Evolutionary conservation across 2,888 invertebrate genomes (phyloP), one percentile per base, ranked within the genome.

Genomic region (Cremastinae sp.): DNA sequence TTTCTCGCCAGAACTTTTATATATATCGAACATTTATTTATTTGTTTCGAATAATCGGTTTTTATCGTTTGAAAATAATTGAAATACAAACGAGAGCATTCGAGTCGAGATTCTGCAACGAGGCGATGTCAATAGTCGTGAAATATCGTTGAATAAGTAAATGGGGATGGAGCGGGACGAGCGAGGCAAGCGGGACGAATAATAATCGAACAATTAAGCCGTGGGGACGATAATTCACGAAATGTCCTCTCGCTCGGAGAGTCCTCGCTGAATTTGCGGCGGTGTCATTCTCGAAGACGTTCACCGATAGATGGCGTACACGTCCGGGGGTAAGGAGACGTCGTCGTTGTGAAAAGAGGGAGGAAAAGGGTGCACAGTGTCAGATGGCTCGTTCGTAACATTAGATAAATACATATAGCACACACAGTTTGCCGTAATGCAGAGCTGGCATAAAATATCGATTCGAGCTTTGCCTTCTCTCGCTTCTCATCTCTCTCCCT

Each of bases 401-500:
- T 75, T 75, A 75, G 71, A 71, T 71, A 66, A 75, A 75, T 75
- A 70, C 49, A 65, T 65, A 75, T 54, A 75, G 53, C 38, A 14
- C 64, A 51, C 51, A 53, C 22, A 22, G 28, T 61, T 22, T 61
- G 41, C 36, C 61, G 41, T 71, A 54, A 61, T 66, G 71, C 75
- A 56, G 59, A 71, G 71, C 66, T 75, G 65, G 75, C 75, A 65
- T 66, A 71, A 71, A 75, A 75, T 75, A 75, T 75, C 75, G 75
- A 75, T 75, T 75, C 65, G 56, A 71, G 65, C 54, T 59, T 56
- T 65, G 12, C 61, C 71, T 54, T 54, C 61, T 14, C 59, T 38
- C 22, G 58, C 43, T 64, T 64, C 65, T 75, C 65, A 34, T 66
- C 61, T n/a, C n/a, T n/a, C n/a, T n/a, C n/a, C n/a, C n/a, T n/a